phyloP scores from a whole-genome alignment of 2,888 invertebrate species.

The Drosophila emarginata region DNA sequence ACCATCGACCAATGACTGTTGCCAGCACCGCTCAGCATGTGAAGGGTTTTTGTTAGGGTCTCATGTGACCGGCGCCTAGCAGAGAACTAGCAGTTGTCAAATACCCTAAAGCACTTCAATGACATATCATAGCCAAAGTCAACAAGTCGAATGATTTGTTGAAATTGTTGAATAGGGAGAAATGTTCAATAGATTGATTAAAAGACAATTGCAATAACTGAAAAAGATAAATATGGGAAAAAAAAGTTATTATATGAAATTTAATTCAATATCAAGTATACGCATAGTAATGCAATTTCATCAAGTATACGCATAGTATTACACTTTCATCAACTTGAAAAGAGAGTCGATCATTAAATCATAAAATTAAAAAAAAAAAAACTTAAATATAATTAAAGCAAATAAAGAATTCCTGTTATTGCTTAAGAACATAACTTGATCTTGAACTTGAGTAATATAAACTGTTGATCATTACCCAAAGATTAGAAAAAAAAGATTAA shows the following conservation, averaged over 20 bases:
- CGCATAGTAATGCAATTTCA: too few relatives aligned
- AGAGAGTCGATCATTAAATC: too few relatives aligned
- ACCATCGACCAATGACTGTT: slow-evolving; percentile 26
- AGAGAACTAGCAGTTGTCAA: slow-evolving; percentile 48
- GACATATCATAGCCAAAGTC: slow-evolving; percentile 1
- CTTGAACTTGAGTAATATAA: too few relatives aligned
- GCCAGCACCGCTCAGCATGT: slow-evolving; percentile 1
- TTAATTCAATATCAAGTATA: neutral
- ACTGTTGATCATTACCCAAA: too few relatives aligned
- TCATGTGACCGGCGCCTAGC: slow-evolving; percentile 48
- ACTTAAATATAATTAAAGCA: too few relatives aligned
- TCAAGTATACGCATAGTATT: too few relatives aligned
- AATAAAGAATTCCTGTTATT: too few relatives aligned
- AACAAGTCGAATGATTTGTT: neutral
- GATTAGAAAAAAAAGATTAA: too few relatives aligned
- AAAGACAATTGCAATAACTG: neutral
- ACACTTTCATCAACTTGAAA: too few relatives aligned
- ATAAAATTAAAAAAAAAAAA: too few relatives aligned
- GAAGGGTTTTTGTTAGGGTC: slow-evolving; percentile 30
- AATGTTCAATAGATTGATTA: neutral
- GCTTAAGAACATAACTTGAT: too few relatives aligned
- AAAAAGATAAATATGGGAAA: neutral
- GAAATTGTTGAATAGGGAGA: neutral
- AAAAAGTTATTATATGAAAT: neutral
- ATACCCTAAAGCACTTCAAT: slow-evolving; percentile 6